Conservation (phyloP, 2,113 vertebrate species). For the Drymodes brunneopygia region DNA sequence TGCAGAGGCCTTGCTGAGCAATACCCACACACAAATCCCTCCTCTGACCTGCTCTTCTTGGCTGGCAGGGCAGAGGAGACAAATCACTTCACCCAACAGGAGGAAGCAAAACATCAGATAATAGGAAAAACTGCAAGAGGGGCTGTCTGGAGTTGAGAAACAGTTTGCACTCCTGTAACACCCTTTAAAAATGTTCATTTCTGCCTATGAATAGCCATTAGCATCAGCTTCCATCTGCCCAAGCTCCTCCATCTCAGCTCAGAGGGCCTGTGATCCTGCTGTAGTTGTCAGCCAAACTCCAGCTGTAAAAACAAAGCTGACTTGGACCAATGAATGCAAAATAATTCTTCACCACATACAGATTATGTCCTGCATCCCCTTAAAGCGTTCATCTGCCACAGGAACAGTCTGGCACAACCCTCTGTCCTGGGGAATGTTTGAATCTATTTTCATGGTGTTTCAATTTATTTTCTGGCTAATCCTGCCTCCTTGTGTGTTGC, state of each 20-base stretch:
- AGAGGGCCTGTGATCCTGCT: neutral
- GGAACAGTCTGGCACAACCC: neutral
- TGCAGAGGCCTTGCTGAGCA: neutral
- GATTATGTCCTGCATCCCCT: neutral
- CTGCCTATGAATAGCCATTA: neutral
- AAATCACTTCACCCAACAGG: neutral
- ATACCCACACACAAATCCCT: neutral
- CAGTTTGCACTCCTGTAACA: neutral
- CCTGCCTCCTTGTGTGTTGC: neutral
- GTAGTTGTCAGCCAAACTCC: neutral
- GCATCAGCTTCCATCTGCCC: slow-evolving; percentile 6
- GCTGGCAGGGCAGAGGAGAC: neutral
- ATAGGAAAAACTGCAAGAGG: neutral
- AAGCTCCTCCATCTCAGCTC: neutral
- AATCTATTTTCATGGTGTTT: neutral
- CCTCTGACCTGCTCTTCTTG: neutral
- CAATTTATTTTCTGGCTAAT: neutral
- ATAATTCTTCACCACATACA: neutral
- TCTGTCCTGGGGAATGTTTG: neutral
- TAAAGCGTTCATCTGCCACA: neutral
- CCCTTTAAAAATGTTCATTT: neutral
- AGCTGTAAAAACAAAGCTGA: slow-evolving; percentile 54
- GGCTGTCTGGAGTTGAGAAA: neutral
- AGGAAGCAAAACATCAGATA: neutral
- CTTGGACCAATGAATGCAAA: neutral